phyloP scores from a whole-genome alignment of 2,797 vertebrate genomes.

The Hoplostethus atlanticus region DNA sequence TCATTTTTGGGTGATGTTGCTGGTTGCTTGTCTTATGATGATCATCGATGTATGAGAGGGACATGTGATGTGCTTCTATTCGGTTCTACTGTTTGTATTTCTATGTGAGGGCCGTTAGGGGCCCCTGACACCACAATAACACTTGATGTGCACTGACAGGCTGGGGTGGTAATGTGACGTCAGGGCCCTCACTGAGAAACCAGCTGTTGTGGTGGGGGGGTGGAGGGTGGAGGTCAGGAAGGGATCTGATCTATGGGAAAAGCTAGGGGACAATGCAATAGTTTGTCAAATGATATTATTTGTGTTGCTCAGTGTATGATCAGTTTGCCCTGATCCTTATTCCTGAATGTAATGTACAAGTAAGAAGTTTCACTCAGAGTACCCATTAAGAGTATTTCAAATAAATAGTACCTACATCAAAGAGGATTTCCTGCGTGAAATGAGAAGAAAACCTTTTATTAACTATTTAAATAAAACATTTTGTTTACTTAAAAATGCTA shows the following conservation, averaged over 20 bases:
- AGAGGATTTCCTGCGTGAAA: slow-evolving; percentile 1
- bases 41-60: slow-evolving; percentile 5
- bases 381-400: too few relatives aligned
- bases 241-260: slow-evolving; percentile 71
- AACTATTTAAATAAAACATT: neutral
- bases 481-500: slow-evolving; percentile 2
- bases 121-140: slow-evolving; percentile 67
- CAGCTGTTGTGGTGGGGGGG: slow-evolving; percentile 80
- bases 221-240: slow-evolving; percentile 50
- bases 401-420: too few relatives aligned
- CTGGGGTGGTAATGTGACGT: slow-evolving; percentile 63
- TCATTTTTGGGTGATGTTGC: too few relatives aligned
- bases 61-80: slow-evolving; percentile 34
- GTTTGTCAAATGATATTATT: too few relatives aligned
- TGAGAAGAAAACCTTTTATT: neutral
- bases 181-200: slow-evolving; percentile 68
- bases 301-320: too few relatives aligned
- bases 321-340: neutral
- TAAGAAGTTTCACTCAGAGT: neutral
- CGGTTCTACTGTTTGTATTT: slow-evolving; percentile 46
- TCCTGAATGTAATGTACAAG: neutral
- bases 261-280: slow-evolving; percentile 50
- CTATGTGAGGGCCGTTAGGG: slow-evolving; percentile 60
- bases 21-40: neutral
- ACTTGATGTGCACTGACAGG: slow-evolving; percentile 62